Percentiles rank a stretch among this genome's conserved stretches.
These are phyloP conservation scores for Sanderia malayensis DNA, from an alignment of 30 jellyfish, hydroid and myxozoan genomes.

Conservation along the genomic window DNA sequence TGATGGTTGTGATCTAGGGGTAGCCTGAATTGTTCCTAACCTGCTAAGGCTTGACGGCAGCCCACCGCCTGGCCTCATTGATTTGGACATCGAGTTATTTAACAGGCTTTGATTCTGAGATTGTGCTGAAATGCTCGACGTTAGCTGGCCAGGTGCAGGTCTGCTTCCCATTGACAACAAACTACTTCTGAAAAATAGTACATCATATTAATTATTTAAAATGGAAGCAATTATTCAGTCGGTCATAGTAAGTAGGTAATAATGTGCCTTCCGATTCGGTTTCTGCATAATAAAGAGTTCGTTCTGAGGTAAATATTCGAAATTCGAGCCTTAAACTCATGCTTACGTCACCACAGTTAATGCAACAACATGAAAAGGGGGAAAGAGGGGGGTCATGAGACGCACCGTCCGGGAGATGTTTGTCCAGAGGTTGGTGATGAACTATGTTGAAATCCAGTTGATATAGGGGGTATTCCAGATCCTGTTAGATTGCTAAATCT, in stretches of 20 bases:
- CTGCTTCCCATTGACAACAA: slow-evolving; percentile 71
- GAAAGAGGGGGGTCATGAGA: background rate
- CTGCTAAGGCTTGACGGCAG: slow-evolving; percentile 57
- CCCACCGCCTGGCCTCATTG: slow-evolving; percentile 43
- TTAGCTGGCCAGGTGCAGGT: slow-evolving; percentile 54
- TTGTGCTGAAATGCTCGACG: slow-evolving; percentile 38
- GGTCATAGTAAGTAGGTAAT: no score
- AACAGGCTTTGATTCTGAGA: slow-evolving; percentile 42
- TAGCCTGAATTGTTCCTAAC: no score
- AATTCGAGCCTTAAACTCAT: no score
- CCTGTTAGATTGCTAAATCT: slow-evolving; percentile 54
- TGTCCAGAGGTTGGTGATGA: slow-evolving; percentile 84
- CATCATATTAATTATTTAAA: background rate
- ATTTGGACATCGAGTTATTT: slow-evolving; percentile 42
- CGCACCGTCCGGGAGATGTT: slow-evolving; percentile 80
- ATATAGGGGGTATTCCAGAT: slow-evolving; percentile 49
- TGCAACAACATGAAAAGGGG: no score
- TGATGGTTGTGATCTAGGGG: no score
- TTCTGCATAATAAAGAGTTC: no score
- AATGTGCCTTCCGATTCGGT: no score
- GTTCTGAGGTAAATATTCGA: no score
- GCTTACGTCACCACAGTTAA: no score
- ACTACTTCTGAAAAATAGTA: slow-evolving; percentile 52
- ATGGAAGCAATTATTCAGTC: no score
- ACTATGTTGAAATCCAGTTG: slow-evolving; percentile 66